These are phyloP conservation scores for Cotesia typhae DNA, from an alignment of 1,140 invertebrate species.

Conservation along the genomic window DNA sequence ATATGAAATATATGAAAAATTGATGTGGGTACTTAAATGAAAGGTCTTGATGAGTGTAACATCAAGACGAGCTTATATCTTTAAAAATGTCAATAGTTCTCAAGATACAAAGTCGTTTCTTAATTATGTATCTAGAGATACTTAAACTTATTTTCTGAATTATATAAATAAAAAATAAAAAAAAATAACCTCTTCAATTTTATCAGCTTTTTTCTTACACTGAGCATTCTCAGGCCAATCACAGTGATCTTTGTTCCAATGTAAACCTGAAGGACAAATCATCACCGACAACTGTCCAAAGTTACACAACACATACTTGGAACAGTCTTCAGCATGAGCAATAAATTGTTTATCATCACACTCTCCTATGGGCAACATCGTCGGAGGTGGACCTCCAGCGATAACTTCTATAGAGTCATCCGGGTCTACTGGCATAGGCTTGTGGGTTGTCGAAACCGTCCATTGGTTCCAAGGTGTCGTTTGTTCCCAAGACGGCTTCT, in stretches of 20 bases:
- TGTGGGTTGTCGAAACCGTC: conserved; percentile 37
- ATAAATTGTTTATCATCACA: conserved; percentile 72
- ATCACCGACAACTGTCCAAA: conserved; percentile 74
- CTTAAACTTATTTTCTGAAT: no score
- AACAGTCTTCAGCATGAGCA: conserved; percentile 75
- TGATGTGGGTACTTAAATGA: no score
- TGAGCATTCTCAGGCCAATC: conserved; percentile 80
- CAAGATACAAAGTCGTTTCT: no score
- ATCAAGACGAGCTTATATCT: no score
- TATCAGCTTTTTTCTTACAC: conserved; percentile 57
- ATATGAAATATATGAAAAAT: no score
- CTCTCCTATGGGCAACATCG: conserved; percentile 46
- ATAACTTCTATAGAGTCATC: conserved; percentile 55
- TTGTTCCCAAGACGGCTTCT: conserved; percentile 21
- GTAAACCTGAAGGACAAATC: conserved; percentile 74
- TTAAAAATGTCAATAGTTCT: no score
- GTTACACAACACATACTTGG: conserved; percentile 83
- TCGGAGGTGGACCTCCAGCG: conserved; percentile 42
- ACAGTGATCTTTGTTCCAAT: conserved; percentile 82
- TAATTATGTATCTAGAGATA: no score
- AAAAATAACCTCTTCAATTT: conserved; percentile 26
- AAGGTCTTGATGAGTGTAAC: no score
- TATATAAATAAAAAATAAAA: neutral
- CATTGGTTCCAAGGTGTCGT: conserved; percentile 1
- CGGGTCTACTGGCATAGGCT: conserved; percentile 40